These are phyloP conservation scores for Eupithecia subfuscata DNA, from an alignment of 2,888 invertebrate species.

Conservation along the genomic window DNA sequence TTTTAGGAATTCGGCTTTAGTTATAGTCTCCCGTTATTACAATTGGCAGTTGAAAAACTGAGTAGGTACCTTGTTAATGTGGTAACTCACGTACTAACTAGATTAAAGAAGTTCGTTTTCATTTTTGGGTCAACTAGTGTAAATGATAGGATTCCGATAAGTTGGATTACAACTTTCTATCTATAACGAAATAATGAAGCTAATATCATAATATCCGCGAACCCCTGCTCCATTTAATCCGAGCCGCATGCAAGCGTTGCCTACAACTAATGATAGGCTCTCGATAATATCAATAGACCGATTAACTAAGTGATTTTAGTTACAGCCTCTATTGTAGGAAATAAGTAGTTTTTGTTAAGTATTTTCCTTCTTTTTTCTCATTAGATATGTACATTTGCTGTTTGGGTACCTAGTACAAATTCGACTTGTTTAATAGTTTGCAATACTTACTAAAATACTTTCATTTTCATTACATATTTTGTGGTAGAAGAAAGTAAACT, in stretches of 20 bases:
- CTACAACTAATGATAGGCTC: constrained; percentile 15
- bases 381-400: background rate
- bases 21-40: background rate
- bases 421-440: background rate
- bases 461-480: background rate
- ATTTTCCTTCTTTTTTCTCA: background rate
- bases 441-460: background rate
- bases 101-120: background rate
- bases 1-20: background rate
- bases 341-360: background rate
- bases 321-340: background rate
- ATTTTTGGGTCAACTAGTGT: background rate
- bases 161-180: background rate
- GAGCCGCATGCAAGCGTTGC: constrained; percentile 16
- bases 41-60: background rate
- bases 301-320: constrained; percentile 5
- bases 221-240: constrained; percentile 1
- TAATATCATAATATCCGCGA: background rate
- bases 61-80: background rate
- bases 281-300: background rate
- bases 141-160: background rate
- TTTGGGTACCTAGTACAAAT: background rate
- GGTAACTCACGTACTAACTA: no score
- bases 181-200: background rate
- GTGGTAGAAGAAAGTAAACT: background rate